Evolutionary conservation across 2,113 vertebrate genomes (phyloP), one percentile per base, ranked within the genome.

Genomic region (Tragelaphus imberbis): DNA sequence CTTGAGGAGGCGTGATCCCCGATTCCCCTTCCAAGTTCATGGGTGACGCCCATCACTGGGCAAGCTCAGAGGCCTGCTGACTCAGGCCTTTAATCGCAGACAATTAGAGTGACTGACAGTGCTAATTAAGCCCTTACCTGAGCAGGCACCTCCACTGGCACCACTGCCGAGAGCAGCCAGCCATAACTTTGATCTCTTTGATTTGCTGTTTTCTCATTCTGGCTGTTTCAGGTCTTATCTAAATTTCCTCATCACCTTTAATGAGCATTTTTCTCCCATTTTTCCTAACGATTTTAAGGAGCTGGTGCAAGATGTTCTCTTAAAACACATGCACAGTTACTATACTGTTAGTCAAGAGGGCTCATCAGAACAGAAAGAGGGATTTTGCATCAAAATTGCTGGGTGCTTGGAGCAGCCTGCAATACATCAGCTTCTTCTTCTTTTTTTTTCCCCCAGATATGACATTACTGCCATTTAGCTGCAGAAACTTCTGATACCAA

Each of bases 61-160:
- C 19, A 53, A 55, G 13, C 27, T 51, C 44, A 6, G 6, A 40
- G 58, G 47, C 93, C 56, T 63, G 94, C 87, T 58, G 77, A 95
- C 55, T 85, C 91, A 91, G 3, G 27, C 59, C 36, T 28, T 81
- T 86, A 88, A 85, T 94, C 53, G n/a, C n/a, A 71, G 79, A 91
- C 16, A 19, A 92, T 97, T 90, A 91, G 84, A 25, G 59, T 96
- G 97, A 98, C 51, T 75, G 98, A 93, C 93, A 95, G 95, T 14
- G 40, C 55, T 94, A 97, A 97, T 87, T 92, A 94, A 94, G 86
- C 91, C 95, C 85, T 92, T 33, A 59, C 87, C 95, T 93, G 90
- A 28, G 49, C 68, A 27, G 84, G n/a, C 59, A 47, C 77, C 79
- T 86, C 4, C 19, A 77, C 44, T 79, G 30, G 53, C 85, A 49